A percentile compares a stretch with the other conserved stretches of the same genome.
phyloP scores from a whole-genome alignment of 2,113 vertebrate genomes.

The Coryphaenoides rupestris region DNA sequence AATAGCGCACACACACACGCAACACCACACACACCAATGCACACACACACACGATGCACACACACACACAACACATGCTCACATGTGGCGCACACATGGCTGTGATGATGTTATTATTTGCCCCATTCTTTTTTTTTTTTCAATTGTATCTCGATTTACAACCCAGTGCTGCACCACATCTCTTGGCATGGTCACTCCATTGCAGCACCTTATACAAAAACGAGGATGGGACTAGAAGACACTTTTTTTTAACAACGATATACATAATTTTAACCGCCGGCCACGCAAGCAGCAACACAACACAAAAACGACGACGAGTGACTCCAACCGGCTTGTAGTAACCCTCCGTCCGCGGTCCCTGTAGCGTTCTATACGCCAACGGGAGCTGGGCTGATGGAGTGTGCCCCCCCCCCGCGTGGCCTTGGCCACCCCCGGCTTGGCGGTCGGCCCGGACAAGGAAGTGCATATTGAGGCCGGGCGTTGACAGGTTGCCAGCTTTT shows the following conservation, averaged over 20 bases:
- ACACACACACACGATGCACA: constrained; percentile 2
- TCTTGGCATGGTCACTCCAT: constrained; percentile 4
- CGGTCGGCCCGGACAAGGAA: constrained; percentile 24
- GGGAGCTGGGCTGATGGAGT: too few species aligned
- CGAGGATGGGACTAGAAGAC: constrained; percentile 12
- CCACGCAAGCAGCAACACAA: constrained; percentile 22
- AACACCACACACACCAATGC: background rate
- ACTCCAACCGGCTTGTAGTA: too few species aligned
- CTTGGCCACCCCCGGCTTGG: constrained; percentile 22
- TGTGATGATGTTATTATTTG: too few species aligned
- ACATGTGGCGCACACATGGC: constrained; percentile 4
- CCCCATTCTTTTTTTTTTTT: too few species aligned
- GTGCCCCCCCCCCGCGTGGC: constrained; percentile 6
- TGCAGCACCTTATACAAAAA: constrained; percentile 12
- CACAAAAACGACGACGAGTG: too few species aligned
- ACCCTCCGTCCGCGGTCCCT: constrained; percentile 5
- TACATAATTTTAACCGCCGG: too few species aligned
- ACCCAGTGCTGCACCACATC: background rate
- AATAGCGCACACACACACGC: too few species aligned
- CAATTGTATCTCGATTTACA: too few species aligned
- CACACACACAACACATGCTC: too few species aligned
- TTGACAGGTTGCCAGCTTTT: constrained; percentile 26
- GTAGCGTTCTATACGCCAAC: too few species aligned
- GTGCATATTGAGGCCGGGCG: constrained; percentile 31
- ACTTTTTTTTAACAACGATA: too few species aligned